A percentile compares a stretch with the other conserved stretches of the same genome.
Conservation (phyloP, 1,140 invertebrate genomes). For the Drosophila fuyamai region DNA sequence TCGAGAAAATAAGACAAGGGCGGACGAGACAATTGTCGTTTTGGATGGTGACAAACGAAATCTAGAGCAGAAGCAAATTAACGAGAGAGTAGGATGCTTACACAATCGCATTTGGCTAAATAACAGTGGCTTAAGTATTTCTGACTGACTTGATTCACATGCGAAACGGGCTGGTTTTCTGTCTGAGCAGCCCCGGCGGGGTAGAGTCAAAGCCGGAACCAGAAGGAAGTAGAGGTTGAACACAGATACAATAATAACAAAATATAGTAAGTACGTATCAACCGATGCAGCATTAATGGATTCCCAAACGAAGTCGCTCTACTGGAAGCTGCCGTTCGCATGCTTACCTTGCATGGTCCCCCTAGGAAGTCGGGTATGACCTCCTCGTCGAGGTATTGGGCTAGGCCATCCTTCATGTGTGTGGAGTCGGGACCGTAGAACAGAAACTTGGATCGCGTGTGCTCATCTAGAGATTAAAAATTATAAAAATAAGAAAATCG, state of each 20-base stretch:
- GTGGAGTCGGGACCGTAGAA: constrained; percentile 96
- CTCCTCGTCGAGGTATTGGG: constrained; percentile 94
- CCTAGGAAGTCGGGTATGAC: constrained; percentile 96
- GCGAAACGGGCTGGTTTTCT: constrained; percentile 52
- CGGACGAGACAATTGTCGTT: constrained; percentile 12
- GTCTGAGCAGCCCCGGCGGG: constrained; percentile 49
- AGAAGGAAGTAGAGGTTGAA: constrained; percentile 27
- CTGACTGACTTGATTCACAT: constrained; percentile 80
- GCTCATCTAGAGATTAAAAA: constrained; percentile 90
- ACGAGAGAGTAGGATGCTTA: constrained; percentile 63
- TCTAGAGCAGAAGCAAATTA: constrained; percentile 20
- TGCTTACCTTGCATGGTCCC: constrained; percentile 92
- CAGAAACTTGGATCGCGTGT: constrained; percentile 96
- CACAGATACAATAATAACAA: constrained; percentile 51
- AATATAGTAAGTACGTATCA: constrained; percentile 38
- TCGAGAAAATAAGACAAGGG: constrained; percentile 18
- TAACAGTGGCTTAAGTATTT: constrained; percentile 83
- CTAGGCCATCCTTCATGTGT: constrained; percentile 91
- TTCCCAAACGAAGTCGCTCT: constrained; percentile 15
- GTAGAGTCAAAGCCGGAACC: constrained; percentile 12
- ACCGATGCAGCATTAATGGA: constrained; percentile 22
- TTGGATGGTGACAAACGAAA: constrained; percentile 14
- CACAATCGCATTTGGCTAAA: constrained; percentile 84
- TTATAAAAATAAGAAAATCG: too few species aligned
- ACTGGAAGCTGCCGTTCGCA: not conserved